phyloP scores from a whole-genome alignment of 2,888 invertebrate genomes.

The Xestoiulus laeticollis region DNA sequence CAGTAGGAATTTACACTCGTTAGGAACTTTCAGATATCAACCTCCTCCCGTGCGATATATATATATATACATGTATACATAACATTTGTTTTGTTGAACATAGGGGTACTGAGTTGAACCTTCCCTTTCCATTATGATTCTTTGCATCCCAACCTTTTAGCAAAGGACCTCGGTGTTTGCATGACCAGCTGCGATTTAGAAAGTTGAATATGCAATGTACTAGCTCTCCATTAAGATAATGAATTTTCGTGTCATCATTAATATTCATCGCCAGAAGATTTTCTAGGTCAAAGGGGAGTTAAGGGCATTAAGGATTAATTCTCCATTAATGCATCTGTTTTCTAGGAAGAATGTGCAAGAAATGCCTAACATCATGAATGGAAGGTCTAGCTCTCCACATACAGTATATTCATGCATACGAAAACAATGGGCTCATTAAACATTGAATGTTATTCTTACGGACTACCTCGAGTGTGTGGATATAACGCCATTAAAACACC shows the following conservation, averaged over 20 bases:
- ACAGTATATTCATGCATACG: background rate
- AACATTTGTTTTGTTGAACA: too few species aligned
- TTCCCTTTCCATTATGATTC: too few species aligned
- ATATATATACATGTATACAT: background rate
- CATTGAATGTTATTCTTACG: background rate
- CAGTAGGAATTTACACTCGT: too few species aligned
- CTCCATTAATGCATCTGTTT: background rate
- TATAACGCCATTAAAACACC: background rate
- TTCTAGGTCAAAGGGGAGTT: background rate
- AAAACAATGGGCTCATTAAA: background rate
- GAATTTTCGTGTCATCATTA: background rate
- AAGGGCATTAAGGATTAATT: slow-evolving; percentile 26
- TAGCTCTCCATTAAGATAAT: background rate
- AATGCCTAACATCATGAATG: background rate
- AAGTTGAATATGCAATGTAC: too few species aligned
- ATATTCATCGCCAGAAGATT: slow-evolving; percentile 6
- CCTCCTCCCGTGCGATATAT: too few species aligned
- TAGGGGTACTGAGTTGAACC: too few species aligned
- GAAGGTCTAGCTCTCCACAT: too few species aligned
- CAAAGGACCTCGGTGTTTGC: background rate
- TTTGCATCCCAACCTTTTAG: background rate
- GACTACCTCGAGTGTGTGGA: background rate
- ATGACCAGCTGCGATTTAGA: too few species aligned
- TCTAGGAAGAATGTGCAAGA: background rate
- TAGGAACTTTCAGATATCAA: too few species aligned